A percentile compares a stretch with the other conserved stretches of the same genome.
Conservation (phyloP, 2,888 invertebrate species). For the Eupithecia dodoneata region DNA sequence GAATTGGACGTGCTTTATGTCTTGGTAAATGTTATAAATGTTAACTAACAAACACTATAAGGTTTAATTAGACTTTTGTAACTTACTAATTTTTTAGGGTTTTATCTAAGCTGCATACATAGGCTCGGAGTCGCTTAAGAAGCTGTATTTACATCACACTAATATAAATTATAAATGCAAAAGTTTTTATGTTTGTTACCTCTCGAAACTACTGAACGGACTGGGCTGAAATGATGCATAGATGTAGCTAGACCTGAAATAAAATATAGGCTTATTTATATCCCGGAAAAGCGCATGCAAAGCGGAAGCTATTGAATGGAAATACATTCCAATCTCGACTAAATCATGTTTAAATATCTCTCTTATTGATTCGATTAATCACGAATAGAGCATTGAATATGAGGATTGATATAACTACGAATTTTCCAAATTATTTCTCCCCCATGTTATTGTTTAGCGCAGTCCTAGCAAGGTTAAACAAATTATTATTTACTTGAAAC, state of each 20-base stretch:
- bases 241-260: background rate
- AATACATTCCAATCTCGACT: background rate
- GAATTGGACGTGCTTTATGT: constrained; percentile 51
- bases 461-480: constrained; percentile 44
- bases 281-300: background rate
- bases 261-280: background rate
- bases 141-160: background rate
- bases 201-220: background rate
- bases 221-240: background rate
- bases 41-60: background rate
- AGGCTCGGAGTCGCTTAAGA: background rate
- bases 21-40: constrained; percentile 40
- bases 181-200: no score
- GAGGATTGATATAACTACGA: background rate
- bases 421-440: background rate
- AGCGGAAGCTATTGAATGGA: background rate
- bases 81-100: background rate
- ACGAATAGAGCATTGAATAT: background rate
- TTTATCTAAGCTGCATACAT: background rate
- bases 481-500: constrained; percentile 42
- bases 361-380: background rate
- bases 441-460: constrained; percentile 38
- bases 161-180: background rate
- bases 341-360: background rate
- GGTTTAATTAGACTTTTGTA: background rate